Evolutionary conservation across 2,797 vertebrate genomes (phyloP).

Genomic region (Cossypha caffra): DNA sequence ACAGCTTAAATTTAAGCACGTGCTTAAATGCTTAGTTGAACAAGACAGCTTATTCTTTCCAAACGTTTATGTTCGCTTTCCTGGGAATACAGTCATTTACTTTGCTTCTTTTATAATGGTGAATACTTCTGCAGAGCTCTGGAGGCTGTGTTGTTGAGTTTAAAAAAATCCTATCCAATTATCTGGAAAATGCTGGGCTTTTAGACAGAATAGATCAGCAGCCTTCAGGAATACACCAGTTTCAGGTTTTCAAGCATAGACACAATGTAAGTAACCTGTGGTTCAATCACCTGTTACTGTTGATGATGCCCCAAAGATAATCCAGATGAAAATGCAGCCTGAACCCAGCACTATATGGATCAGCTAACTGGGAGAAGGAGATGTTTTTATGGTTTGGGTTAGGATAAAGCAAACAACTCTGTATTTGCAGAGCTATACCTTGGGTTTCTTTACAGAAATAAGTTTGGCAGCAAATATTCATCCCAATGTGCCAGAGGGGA

Average conservation of each 20-base stretch:
- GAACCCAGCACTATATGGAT: neutral
- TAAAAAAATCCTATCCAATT: neutral
- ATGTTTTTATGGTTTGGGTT: neutral
- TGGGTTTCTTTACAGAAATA: neutral
- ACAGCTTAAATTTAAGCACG: neutral
- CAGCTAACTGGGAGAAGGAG: neutral
- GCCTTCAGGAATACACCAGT: neutral
- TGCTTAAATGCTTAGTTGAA: conserved; percentile 33
- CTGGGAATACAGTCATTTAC: neutral
- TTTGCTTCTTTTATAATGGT: neutral
- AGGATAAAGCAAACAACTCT: neutral
- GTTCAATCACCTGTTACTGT: neutral
- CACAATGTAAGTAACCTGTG: neutral
- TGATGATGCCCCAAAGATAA: neutral
- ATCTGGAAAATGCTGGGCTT: neutral
- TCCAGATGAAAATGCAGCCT: neutral
- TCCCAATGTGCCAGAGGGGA: neutral
- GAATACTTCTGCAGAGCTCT: conserved; percentile 1
- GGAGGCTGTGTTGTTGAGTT: neutral
- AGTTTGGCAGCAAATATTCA: neutral
- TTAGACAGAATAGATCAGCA: neutral
- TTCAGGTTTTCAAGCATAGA: neutral
- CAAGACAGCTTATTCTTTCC: neutral
- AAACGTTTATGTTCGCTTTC: neutral
- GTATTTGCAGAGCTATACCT: neutral